Base-by-base conservation (phyloP, 1,140 invertebrate species). In the Monomorium pharaonis region DNA sequence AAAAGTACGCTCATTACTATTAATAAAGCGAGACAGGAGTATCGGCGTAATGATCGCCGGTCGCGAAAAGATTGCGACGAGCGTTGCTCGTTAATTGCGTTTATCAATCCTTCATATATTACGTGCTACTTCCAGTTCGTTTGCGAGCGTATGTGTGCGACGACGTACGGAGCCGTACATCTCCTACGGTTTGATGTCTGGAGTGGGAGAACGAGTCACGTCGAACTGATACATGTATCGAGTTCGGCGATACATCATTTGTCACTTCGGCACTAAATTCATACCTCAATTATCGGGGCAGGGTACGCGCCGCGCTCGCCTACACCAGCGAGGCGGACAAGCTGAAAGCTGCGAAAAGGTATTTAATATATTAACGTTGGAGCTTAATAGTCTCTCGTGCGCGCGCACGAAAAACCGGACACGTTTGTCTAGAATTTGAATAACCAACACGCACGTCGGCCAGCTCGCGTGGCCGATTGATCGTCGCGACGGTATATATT, bases 171-270 rank as follows among this genome's bases (percentile, higher is more conserved):
- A 65, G 60, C 27, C 62, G 54, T 67, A 54, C 44, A 37, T 77
- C 76, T 78, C 74, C 33, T 60, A 44, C 9, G 42, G 10, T 44
- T n/a, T 54, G 84, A 88, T 92, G 92, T 92, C 92, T 90, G 60
- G 67, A 63, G 78, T 27, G 33, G 86, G 81, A 87, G 88, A 92
- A 89, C 84, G 86, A 91, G 92, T 90, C 86, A n/a, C n/a, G 86
- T 87, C 70, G 54, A 54, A 77, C 49, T 58, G 78, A 81, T 72
- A 81, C 78, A 44, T 56, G 69, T 70, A 81, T 56, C 49, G 49
- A 33, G n/a, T 18, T n/a, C 49, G 65, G 69, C 89, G 91, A 92
- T 92, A 91, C 86, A 91, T 92, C 89, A 92, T 70, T 88, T 89
- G 87, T 89, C 87, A 77, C 60, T 69, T 63, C 63, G 62, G 49